phyloP scores from a whole-genome alignment of 2,888 invertebrate genomes.

The Caprella mutica region DNA sequence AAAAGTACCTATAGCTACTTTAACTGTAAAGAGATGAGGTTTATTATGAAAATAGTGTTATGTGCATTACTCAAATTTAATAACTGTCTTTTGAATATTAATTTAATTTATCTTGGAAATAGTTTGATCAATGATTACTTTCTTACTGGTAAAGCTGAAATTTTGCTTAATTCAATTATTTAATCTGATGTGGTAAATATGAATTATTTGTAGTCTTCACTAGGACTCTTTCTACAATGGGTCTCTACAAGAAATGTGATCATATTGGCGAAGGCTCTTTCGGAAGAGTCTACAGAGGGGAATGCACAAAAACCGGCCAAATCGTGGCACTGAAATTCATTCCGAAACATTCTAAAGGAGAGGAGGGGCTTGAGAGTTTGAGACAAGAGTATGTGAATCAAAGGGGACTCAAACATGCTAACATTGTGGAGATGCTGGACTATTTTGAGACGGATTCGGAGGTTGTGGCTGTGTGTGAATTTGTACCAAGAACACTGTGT shows the following conservation, averaged over 20 bases:
- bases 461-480: constrained; percentile 86
- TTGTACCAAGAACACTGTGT: constrained; percentile 78
- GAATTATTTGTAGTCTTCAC: no score
- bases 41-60: no score
- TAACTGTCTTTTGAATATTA: no score
- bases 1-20: no score
- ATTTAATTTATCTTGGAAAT: no score
- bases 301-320: constrained; percentile 47
- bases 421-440: constrained; percentile 86
- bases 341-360: constrained; percentile 49
- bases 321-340: constrained; percentile 87
- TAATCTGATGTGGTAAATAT: no score
- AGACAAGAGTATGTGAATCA: constrained; percentile 89
- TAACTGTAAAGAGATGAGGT: no score
- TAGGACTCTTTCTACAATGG: no score
- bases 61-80: no score
- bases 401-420: constrained; percentile 73
- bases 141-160: no score
- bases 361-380: constrained; percentile 70
- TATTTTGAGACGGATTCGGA: constrained; percentile 88
- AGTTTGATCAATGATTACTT: no score
- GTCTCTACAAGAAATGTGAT: constrained; percentile 70
- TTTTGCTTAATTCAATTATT: no score
- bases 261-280: constrained; percentile 89
- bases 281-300: constrained; percentile 81